These are phyloP conservation scores for Drosophila buzzatii DNA, from an alignment of 2,888 invertebrate genomes.

Conservation along the genomic window DNA sequence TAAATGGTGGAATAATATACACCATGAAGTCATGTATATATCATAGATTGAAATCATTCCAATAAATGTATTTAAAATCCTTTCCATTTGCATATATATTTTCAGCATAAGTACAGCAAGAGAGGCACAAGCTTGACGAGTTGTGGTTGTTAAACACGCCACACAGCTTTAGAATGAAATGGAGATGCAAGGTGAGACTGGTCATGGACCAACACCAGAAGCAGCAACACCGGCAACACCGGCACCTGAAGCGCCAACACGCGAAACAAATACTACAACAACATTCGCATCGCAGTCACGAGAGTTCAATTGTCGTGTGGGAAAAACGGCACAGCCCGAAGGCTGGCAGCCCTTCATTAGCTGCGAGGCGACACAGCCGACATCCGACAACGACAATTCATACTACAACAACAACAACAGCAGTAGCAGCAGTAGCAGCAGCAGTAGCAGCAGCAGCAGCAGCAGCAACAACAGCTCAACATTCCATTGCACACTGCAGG, in stretches of 20 bases:
- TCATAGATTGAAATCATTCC: neutral
- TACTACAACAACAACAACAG: constrained; percentile 38
- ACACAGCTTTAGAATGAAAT: constrained; percentile 85
- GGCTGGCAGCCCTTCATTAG: constrained; percentile 76
- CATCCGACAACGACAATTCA: constrained; percentile 12
- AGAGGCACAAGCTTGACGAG: constrained; percentile 26
- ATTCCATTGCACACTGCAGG: constrained; percentile 83
- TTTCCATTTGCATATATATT: neutral
- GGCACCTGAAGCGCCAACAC: constrained; percentile 37
- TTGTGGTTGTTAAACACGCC: constrained; percentile 53
- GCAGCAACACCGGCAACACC: constrained; percentile 18
- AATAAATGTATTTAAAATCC: neutral
- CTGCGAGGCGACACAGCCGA: constrained; percentile 56
- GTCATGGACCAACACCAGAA: constrained; percentile 82
- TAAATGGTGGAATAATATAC: neutral
- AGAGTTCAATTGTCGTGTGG: constrained; percentile 73
- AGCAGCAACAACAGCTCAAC: constrained; percentile 48
- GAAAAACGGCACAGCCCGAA: constrained; percentile 62
- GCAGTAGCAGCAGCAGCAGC: constrained; percentile 57
- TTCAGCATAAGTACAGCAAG: constrained; percentile 20
- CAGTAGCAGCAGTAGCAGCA: constrained; percentile 33
- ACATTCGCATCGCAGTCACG: constrained; percentile 45
- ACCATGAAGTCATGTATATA: no score
- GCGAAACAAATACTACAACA: constrained; percentile 34
- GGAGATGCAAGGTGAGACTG: constrained; percentile 84